Evolutionary conservation across 2,113 vertebrate species (phyloP).

Genomic region (Lepus europaeus): DNA sequence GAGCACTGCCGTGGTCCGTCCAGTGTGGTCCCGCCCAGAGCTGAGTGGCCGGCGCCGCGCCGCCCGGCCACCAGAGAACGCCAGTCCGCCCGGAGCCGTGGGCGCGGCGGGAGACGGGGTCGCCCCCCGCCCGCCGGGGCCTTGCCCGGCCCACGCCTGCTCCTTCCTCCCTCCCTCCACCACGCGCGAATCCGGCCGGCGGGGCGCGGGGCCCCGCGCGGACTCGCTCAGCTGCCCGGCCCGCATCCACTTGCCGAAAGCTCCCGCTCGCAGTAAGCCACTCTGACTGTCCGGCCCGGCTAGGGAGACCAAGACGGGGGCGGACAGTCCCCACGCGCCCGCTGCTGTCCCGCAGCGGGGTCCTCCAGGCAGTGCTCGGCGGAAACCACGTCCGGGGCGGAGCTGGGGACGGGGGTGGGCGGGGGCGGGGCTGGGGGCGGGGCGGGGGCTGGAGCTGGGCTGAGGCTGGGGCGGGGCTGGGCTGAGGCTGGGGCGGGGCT

Average conservation of each 20-base stretch:
- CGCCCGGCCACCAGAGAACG: constrained; percentile 69
- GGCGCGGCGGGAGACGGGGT: constrained; percentile 15
- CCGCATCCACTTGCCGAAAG: constrained; percentile 87
- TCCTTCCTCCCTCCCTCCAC: constrained; percentile 86
- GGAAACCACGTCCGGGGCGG: background rate
- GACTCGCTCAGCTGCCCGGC: constrained; percentile 86
- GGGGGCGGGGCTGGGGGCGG: background rate
- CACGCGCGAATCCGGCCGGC: constrained; percentile 77
- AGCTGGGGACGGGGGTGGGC: background rate
- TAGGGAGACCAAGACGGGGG: too few species aligned
- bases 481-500: background rate
- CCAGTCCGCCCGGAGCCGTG: constrained; percentile 79
- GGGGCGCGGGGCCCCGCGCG: constrained; percentile 75
- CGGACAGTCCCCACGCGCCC: constrained; percentile 63
- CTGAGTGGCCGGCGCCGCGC: constrained; percentile 38
- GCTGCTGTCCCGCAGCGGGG: constrained; percentile 62
- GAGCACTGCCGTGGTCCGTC: constrained; percentile 67
- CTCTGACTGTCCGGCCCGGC: constrained; percentile 84
- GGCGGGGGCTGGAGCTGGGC: too few species aligned
- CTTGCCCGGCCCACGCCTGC: constrained; percentile 85
- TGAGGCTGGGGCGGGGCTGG: background rate
- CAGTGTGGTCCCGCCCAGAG: background rate
- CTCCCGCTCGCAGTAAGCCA: constrained; percentile 82
- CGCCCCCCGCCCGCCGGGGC: constrained; percentile 72
- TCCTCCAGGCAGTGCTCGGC: constrained; percentile 80